Evolutionary conservation across 2,797 vertebrate genomes (phyloP).

Genomic region (Moxostoma hubbsi): DNA sequence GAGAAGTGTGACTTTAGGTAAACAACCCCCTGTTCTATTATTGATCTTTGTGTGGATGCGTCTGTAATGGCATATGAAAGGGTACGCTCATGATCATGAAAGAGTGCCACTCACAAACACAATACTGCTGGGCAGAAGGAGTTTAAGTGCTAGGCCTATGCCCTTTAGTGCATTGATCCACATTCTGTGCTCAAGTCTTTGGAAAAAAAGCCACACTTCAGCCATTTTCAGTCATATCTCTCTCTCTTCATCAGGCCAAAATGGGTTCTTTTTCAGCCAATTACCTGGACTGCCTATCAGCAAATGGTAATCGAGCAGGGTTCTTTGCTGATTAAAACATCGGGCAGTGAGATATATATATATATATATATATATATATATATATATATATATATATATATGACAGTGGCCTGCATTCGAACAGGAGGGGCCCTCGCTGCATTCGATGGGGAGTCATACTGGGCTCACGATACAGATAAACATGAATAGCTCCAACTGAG

Average conservation of each 20-base stretch:
- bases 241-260: conserved; percentile 14
- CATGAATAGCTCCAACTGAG: too few relatives aligned
- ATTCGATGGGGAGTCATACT: too few relatives aligned
- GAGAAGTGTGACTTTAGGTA: not conserved
- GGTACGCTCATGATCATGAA: not conserved
- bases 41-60: not conserved
- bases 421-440: too few relatives aligned
- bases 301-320: conserved; percentile 25
- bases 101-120: not conserved
- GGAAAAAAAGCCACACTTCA: conserved; percentile 35
- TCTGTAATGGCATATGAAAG: not conserved
- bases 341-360: conserved; percentile 33
- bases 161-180: conserved; percentile 19
- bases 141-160: conserved; percentile 20
- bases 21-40: not conserved
- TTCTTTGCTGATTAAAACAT: conserved; percentile 50
- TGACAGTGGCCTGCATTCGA: too few relatives aligned
- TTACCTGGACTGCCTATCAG: conserved; percentile 37
- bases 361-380: too few relatives aligned
- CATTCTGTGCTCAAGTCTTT: conserved; percentile 5
- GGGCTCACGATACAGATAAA: too few relatives aligned
- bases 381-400: too few relatives aligned
- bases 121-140: not conserved
- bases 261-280: conserved; percentile 32
- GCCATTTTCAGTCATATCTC: conserved; percentile 18